Evolutionary conservation across 2,113 vertebrate species (phyloP), one percentile per base, ranked within the genome.

Genomic region (Misgurnus anguillicaudatus): DNA sequence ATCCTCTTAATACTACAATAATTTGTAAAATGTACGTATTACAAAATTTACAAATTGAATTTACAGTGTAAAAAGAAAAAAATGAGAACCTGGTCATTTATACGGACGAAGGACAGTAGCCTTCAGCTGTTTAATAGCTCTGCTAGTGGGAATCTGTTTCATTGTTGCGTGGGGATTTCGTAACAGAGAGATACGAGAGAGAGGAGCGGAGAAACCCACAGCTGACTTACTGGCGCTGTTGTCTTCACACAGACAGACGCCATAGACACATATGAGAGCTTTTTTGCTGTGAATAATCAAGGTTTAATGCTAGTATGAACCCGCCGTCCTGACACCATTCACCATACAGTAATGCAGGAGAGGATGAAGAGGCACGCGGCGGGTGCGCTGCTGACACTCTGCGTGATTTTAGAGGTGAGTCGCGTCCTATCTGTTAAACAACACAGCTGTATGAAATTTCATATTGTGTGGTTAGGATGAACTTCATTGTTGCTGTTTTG

Each of bases 391-490:
- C 84, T 91, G 84, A 82, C 83, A 36, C 71, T 88, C 14, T 88
- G 87, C 83, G 75, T 90, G 0, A 51, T 92, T 17, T 19, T 87
- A 3, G 89, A 91, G 91, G 91, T 92, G 86, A 92, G 91, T 55
- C 53, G 38, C 21, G 55, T 36, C 17, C 38, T 21, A 61, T 19
- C 31, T 60, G 42, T 14, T 16, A 53, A 11, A 42, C 53, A 19
- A 14, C 61, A 41, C 62, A 39, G 21, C n/a, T 17, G 61, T 17
- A 14, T 9, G 41, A 8, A 14, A 5, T n/a, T 48, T 11, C 60
- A 16, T 13, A 41, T 47, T 24, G 6, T 9, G 8, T 14, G 45
- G 0, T 3, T 1, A 17, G 4, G 19, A 3, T 8, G 21, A 48
- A 69, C 67, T 36, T 9, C 2, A 47, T 55, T 10, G 1, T 11